Evolutionary conservation across 2,888 invertebrate species (phyloP).

Genomic region (Danaus chrysippus): DNA sequence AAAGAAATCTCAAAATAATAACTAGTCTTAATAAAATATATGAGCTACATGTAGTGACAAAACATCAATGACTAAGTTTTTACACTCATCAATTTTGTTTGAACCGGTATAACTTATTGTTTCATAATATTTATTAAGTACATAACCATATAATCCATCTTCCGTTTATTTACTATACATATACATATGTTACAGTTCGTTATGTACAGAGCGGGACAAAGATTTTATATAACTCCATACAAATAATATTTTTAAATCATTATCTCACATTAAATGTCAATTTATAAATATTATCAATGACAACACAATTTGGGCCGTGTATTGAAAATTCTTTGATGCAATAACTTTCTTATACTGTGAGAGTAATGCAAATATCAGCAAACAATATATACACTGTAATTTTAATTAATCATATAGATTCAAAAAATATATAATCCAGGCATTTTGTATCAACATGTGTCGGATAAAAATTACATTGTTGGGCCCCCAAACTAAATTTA

Average conservation of each 20-base stretch:
- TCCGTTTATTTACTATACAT: conserved; percentile 40
- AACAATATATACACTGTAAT: no score
- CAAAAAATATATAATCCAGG: no score
- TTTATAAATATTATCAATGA: no score
- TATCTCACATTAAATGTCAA: no score
- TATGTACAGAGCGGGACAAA: conserved; percentile 36
- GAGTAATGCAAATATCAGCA: no score
- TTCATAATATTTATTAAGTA: conserved; percentile 53
- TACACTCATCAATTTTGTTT: conserved; percentile 37
- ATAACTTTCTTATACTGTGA: no score
- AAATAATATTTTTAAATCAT: not conserved
- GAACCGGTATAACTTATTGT: conserved; percentile 51
- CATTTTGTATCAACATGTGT: no score
- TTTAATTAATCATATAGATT: no score
- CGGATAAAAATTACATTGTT: not conserved
- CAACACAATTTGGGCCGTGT: no score
- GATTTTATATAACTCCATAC: conserved; percentile 10
- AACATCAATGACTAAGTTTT: conserved; percentile 38
- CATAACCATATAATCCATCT: conserved; percentile 52
- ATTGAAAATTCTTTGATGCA: no score
- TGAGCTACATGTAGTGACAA: conserved; percentile 38
- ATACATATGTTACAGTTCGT: conserved; percentile 43
- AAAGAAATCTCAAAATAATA: conserved; percentile 45
- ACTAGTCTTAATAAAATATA: conserved; percentile 54
- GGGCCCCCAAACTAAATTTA: conserved; percentile 3